Percentiles rank a stretch among this genome's conserved stretches.
These are phyloP conservation scores for Caracal caracal DNA, from an alignment of 2,113 vertebrate genomes.

Conservation along the genomic window DNA sequence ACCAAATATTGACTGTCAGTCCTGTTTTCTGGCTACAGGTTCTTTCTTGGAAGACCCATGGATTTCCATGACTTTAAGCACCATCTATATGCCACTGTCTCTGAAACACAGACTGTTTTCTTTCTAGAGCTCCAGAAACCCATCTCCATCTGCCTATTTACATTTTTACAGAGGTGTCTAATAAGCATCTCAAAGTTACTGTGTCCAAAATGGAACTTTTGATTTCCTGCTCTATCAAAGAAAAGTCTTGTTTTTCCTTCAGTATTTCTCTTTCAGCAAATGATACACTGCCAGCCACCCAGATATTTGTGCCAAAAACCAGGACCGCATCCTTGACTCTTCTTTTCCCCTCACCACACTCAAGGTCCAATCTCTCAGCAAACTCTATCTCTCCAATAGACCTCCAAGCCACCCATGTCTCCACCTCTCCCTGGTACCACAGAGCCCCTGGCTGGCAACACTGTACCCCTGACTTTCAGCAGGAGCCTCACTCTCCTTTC, in stretches of 20 bases:
- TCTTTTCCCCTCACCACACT: not conserved
- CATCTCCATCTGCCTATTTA: not conserved
- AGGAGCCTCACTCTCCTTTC: not conserved
- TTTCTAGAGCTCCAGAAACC: not conserved
- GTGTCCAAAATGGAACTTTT: not conserved
- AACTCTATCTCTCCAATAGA: not conserved
- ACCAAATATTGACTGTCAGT: not conserved
- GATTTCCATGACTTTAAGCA: not conserved
- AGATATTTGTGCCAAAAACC: not conserved
- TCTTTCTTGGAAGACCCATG: not conserved
- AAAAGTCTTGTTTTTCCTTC: not conserved
- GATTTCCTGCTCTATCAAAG: not conserved
- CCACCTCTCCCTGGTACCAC: not conserved
- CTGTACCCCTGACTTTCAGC: not conserved
- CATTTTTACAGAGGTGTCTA: not conserved
- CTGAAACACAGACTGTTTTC: not conserved
- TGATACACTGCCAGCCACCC: not conserved
- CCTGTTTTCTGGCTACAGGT: not conserved
- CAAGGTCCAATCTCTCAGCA: not conserved
- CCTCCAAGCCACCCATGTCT: not conserved
- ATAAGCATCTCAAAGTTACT: not conserved
- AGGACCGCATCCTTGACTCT: not conserved
- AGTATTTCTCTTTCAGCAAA: not conserved
- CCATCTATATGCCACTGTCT: not conserved
- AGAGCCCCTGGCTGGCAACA: not conserved